Conservation (phyloP, 2,113 vertebrate genomes). For the Fregata magnificens region DNA sequence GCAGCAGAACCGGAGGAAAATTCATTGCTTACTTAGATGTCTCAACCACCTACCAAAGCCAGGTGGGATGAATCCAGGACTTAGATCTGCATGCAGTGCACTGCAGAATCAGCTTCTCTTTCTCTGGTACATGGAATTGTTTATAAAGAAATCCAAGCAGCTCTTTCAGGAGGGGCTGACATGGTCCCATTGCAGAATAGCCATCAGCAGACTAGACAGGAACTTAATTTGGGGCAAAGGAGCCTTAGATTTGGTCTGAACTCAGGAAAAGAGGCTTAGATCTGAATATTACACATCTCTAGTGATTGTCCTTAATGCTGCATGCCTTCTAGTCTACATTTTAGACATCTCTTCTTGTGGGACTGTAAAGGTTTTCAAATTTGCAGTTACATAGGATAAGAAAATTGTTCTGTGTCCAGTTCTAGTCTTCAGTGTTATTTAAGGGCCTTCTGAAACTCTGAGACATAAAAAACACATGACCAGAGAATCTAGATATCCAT, state of each 20-base stretch:
- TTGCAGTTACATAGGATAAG: neutral
- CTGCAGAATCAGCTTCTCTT: neutral
- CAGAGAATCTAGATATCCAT: neutral
- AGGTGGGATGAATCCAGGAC: slow-evolving; percentile 12
- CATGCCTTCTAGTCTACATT: neutral
- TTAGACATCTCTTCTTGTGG: neutral
- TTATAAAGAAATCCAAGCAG: neutral
- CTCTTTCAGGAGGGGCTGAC: neutral
- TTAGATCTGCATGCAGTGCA: neutral
- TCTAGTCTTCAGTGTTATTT: neutral
- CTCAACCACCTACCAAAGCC: neutral
- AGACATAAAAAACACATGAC: neutral
- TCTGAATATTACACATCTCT: neutral
- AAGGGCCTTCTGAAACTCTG: neutral
- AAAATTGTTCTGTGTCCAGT: neutral
- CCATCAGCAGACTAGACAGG: neutral
- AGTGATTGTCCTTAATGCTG: neutral
- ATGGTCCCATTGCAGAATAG: neutral
- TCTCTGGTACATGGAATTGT: neutral
- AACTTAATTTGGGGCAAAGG: neutral
- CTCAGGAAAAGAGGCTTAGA: neutral
- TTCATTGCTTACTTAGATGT: neutral
- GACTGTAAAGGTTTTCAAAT: neutral
- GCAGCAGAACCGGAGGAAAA: neutral
- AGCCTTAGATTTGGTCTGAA: neutral